Base-by-base conservation (phyloP, 2,113 vertebrate genomes). In the Pedetes capensis region DNA sequence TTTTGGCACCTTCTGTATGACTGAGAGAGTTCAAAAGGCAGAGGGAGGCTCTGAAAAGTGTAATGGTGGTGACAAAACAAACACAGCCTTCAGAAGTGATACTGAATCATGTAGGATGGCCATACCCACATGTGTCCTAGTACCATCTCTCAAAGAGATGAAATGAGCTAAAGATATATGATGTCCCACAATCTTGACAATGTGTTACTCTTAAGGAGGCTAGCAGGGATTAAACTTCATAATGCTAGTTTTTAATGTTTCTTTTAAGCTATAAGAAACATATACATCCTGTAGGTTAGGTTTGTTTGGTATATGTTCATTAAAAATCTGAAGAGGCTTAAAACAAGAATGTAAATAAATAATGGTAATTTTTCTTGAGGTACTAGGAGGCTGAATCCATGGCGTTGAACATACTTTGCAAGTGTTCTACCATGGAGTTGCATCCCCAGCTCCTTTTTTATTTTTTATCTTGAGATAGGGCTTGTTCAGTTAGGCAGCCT, bases 281-380 rank as follows among this genome's bases (percentile, higher is more conserved):
- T 82, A 92, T 79, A 39, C 51, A 69, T 64, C 63, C 78, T 75
- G 1, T 27, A 90, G 22, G 32, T 57, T 95, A 55, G 34, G 6
- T 87, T 75, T 55, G 44, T 69, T 94, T 78, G 47, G 13, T 95
- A 7, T 95, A 74, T 71, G 18, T 49, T 93, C 80, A 71, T 81
- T 94, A 90, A 57, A 59, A 63, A 72, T 75, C n/a, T 53, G 32
- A 91, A 81, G 42, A 88, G n/a, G 32, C 47, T 92, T 92, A 64
- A 75, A 89, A 47, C 11, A 78, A 79, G 32, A 82, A 74, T 87
- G 34, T 88, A 85, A 81, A 81, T 76, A 87, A 93, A 86, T 92
- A 81, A 44, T n/a, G n/a, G n/a, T n/a, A n/a, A n/a, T n/a, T n/a
- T n/a, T n/a, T n/a, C n/a, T n/a, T n/a, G n/a, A n/a, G n/a, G n/a